phyloP scores from a whole-genome alignment of 2,888 invertebrate genomes.

The Byasa hedistus region DNA sequence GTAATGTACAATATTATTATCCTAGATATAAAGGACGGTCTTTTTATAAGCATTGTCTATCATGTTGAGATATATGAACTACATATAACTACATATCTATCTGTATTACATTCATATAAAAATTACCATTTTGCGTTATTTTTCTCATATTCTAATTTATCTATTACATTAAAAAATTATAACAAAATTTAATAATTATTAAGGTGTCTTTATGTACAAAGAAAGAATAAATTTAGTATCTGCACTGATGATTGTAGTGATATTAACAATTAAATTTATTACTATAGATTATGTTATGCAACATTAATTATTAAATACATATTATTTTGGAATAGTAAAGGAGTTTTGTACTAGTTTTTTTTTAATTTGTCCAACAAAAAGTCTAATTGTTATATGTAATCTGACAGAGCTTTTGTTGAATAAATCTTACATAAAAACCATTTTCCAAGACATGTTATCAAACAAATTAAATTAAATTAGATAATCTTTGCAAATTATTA shows the following conservation, averaged over 20 bases:
- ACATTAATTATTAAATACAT: not conserved
- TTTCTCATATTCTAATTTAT: no score
- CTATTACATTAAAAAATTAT: no score
- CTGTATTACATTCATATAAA: no score
- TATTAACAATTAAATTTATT: not conserved
- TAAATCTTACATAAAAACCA: not conserved
- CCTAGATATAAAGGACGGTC: no score
- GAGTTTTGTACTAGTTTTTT: not conserved
- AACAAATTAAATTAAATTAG: constrained; percentile 10
- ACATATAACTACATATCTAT: no score
- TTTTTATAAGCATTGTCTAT: no score
- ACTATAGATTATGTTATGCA: not conserved
- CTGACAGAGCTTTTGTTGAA: no score
- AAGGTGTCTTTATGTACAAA: no score
- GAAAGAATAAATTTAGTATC: no score
- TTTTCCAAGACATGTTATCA: not conserved
- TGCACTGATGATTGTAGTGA: not conserved
- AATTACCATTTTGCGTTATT: no score
- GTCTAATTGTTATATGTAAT: not conserved
- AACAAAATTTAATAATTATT: no score
- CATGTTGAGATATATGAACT: no score
- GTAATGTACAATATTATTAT: not conserved
- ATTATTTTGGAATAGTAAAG: not conserved
- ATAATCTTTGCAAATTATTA: constrained; percentile 6
- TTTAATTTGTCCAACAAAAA: not conserved